Base-by-base conservation (phyloP, 2,113 vertebrate species). In the Bucco capensis region DNA sequence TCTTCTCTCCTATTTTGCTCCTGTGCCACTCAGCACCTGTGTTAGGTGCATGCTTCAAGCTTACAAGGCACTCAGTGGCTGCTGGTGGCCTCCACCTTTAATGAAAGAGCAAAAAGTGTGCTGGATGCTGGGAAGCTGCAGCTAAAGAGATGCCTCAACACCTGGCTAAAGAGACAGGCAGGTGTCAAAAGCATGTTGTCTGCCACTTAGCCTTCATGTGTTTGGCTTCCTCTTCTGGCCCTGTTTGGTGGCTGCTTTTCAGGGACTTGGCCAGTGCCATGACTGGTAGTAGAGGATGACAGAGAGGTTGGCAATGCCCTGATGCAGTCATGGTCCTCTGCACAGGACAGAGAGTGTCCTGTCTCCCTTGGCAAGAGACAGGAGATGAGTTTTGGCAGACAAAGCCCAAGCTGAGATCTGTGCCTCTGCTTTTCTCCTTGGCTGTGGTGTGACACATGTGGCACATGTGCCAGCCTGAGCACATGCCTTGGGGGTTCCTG, bases 401-500 rank as follows among this genome's bases (percentile, higher is more conserved):
- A 11, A 38, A 58, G 19, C 7, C 28, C 56, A 44, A 1, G 0
- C 5, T 19, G 31, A 62, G 40, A 6, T 51, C 60, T n/a, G 30
- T 57, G 35, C 17, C 33, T 70, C 51, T 87, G 70, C 27, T 60
- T 14, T 50, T 18, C 3, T 6, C 24, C 46, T 64, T 19, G 50
- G 40, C 46, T 66, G 21, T 9, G 46, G 27, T 35, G 54, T 35
- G 85, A 35, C 33, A 24, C 1, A 2, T 2, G 33, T 49, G 61
- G 19, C 42, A 71, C n/a, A n/a, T n/a, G n/a, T n/a, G n/a, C 16
- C 50, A 69, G 21, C 16, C 76, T n/a, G 24, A 75, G 56, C 19
- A 23, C 0, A 1, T 10, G 14, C 30, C 16, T 30, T 27, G 18
- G 14, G n/a, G 6, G 3, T 4, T 65, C 6, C 37, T 61, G 2